These are phyloP conservation scores for Atethmia centrago DNA, from an alignment of 2,888 invertebrate species.

Conservation along the genomic window DNA sequence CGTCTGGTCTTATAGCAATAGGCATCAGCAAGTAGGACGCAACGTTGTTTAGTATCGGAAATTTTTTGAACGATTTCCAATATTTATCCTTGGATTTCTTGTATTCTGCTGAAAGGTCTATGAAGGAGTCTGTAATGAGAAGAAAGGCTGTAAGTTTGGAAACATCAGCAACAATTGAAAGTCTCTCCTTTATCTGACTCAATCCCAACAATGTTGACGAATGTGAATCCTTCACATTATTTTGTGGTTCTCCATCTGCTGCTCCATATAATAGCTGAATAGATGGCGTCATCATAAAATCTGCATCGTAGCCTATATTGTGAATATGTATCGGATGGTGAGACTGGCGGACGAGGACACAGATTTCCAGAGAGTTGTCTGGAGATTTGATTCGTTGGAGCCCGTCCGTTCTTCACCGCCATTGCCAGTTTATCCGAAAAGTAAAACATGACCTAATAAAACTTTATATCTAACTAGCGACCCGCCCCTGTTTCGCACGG, in stretches of 20 bases:
- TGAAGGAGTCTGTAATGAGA: conserved; percentile 81
- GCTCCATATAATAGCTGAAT: no score
- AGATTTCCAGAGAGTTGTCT: no score
- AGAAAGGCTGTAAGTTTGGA: neutral
- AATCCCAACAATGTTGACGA: neutral
- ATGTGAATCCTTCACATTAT: neutral
- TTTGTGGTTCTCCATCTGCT: neutral
- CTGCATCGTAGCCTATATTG: no score
- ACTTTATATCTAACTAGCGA: neutral
- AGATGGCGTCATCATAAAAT: no score
- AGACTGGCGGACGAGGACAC: no score
- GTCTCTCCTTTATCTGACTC: neutral
- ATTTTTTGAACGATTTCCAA: conserved; percentile 80
- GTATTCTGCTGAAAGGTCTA: conserved; percentile 80
- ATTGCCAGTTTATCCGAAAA: neutral
- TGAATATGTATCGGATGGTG: no score
- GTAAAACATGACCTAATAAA: neutral
- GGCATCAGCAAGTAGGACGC: conserved; percentile 83
- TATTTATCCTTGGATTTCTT: conserved; percentile 77
- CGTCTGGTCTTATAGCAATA: conserved; percentile 82
- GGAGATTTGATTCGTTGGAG: no score
- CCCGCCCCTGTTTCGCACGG: neutral
- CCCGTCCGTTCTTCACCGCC: neutral
- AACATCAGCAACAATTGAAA: neutral
- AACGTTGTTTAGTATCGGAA: conserved; percentile 77